A percentile compares a stretch with the other conserved stretches of the same genome.
Conservation (phyloP, 2,113 vertebrate species). For the Polyodon spathula region DNA sequence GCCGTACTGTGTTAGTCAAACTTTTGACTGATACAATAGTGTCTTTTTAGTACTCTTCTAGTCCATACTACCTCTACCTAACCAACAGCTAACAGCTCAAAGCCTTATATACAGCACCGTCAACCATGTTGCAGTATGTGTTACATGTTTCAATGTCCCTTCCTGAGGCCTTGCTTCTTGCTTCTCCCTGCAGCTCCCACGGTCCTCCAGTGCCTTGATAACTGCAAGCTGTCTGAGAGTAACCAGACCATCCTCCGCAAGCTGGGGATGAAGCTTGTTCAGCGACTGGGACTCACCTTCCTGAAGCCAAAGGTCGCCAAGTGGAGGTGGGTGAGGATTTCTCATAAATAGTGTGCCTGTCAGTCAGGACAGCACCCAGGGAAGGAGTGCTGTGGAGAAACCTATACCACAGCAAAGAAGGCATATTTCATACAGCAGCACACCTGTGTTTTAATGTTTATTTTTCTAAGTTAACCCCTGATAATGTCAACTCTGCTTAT, state of each 20-base stretch:
- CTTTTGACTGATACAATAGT: too few species aligned
- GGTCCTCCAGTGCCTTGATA: slow-evolving; percentile 69
- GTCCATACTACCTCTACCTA: too few species aligned
- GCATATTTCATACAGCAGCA: too few species aligned
- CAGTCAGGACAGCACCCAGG: too few species aligned
- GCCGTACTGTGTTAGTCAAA: too few species aligned
- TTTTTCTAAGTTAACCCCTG: too few species aligned
- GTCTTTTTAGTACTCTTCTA: too few species aligned
- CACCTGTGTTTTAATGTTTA: too few species aligned
- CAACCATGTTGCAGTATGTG: background rate
- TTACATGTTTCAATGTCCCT: background rate
- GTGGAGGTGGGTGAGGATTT: slow-evolving; percentile 71
- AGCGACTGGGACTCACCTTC: slow-evolving; percentile 81
- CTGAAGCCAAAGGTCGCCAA: slow-evolving; percentile 79
- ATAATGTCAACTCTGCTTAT: too few species aligned
- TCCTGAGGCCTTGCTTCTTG: background rate
- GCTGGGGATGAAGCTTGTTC: slow-evolving; percentile 79
- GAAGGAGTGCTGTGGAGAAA: background rate
- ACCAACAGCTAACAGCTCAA: too few species aligned
- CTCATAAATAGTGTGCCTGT: background rate
- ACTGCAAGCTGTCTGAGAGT: slow-evolving; percentile 65
- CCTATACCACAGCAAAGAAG: too few species aligned
- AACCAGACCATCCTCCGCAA: slow-evolving; percentile 77
- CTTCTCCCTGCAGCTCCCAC: slow-evolving; percentile 52
- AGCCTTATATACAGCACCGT: too few species aligned